phyloP scores from a whole-genome alignment of 2,113 vertebrate species.

The Hippopotamus amphibius region DNA sequence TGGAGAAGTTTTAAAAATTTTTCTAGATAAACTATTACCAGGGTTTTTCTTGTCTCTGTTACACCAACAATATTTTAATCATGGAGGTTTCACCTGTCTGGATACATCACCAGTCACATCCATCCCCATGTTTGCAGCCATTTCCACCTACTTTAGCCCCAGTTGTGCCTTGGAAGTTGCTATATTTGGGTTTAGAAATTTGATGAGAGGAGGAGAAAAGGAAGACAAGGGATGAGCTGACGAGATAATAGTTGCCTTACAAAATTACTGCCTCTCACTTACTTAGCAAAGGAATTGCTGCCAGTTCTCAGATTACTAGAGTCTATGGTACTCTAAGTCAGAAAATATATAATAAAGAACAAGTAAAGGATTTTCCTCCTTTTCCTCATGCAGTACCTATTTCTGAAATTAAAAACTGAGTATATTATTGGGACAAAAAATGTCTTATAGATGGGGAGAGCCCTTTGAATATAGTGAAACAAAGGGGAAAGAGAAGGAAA shows the following conservation, averaged over 20 bases:
- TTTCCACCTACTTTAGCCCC: neutral
- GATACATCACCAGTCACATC: neutral
- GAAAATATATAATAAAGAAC: neutral
- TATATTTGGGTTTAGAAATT: neutral
- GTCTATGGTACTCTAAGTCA: neutral
- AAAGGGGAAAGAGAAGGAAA: neutral
- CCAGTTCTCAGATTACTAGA: neutral
- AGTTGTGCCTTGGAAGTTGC: neutral
- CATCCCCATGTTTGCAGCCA: neutral
- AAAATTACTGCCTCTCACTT: neutral
- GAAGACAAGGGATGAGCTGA: neutral
- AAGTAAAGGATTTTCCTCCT: neutral
- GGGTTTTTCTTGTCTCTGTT: neutral
- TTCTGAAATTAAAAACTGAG: neutral
- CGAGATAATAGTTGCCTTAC: neutral
- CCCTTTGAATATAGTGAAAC: neutral
- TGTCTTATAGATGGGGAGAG: neutral
- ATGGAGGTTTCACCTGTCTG: neutral
- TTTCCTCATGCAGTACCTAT: neutral
- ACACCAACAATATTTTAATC: neutral
- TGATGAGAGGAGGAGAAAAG: neutral
- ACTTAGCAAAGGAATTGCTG: neutral
- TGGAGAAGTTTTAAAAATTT: neutral
- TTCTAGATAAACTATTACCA: neutral
- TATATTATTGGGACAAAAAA: neutral